Base-by-base conservation (phyloP, 2,797 vertebrate genomes). In the Sebastes flavidus region DNA sequence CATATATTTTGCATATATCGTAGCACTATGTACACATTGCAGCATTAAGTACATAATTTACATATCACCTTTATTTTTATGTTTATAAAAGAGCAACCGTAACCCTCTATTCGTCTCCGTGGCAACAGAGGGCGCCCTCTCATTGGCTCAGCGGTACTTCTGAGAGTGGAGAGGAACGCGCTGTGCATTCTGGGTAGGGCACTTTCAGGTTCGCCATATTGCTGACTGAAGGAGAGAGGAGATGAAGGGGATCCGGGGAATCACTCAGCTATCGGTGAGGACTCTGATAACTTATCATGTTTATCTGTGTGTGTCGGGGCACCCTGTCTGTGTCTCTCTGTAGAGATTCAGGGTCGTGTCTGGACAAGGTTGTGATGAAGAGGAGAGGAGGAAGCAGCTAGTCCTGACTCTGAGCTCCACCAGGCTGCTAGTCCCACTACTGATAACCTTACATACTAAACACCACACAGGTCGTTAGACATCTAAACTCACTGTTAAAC, bases 241-340 rank as follows among this genome's bases (percentile, higher is more conserved):
- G 92, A 81, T 96, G 96, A 96, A 95, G 93, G 96, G 94, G 88
- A 92, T 96, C 20, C 94, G 94, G 83, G 94, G 92, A 92, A 87
- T 96, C 65, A 91, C 87, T 80, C 93, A 94, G 25, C 66, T 96
- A 2, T 94, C 95, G 90, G 96, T 96, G 87, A 96, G 94, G 10
- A 63, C 4, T 55, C 1, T 0, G 0, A 1, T 1, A 10, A 20
- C 16, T 0, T 8, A 8, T 20, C 6, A 2, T 6, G 0, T 7
- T 3, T 16, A 8, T 12, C 1, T 12, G 1, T 63, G 0, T 63
- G 36, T 65, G 18, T 59, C n/a, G 72, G 42, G 6, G 24, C 34
- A 11, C 10, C 34, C 34, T 34, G 34, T 34, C 4, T 1, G 14
- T 8, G 36, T 54, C 1, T 1, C 2, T 20, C 8, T 63, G 8